Evolutionary conservation across 2,797 vertebrate species (phyloP).

Genomic region (Perdix hodgsoniae): DNA sequence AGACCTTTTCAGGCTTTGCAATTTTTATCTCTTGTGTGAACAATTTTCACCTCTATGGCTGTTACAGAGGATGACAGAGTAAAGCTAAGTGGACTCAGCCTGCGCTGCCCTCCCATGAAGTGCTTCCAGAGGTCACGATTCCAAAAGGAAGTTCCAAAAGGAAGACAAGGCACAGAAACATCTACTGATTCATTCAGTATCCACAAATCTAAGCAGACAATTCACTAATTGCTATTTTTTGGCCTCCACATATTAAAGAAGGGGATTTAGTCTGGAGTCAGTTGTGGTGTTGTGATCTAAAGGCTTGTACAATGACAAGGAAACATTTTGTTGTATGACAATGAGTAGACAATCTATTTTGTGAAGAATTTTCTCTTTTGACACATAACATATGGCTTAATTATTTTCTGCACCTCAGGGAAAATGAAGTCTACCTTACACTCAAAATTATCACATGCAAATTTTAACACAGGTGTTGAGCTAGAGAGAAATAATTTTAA

Average conservation of each 20-base stretch:
- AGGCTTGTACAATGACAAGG: neutral
- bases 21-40: neutral
- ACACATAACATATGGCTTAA: neutral
- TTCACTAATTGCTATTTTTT: neutral
- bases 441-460: neutral
- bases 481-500: constrained; percentile 12
- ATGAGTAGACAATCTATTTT: neutral
- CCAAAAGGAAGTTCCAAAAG: neutral
- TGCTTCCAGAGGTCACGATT: neutral
- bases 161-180: neutral
- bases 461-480: neutral
- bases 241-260: neutral
- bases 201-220: neutral
- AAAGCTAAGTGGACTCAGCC: neutral
- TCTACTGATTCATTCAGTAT: neutral
- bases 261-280: neutral
- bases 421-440: constrained; percentile 6
- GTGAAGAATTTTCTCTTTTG: neutral
- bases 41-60: neutral
- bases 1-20: neutral
- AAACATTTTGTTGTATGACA: neutral
- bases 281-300: neutral
- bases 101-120: neutral
- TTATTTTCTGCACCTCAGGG: constrained; percentile 4
- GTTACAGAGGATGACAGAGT: neutral